phyloP scores from a whole-genome alignment of 1,140 invertebrate species.

The Octopus sinensis region DNA sequence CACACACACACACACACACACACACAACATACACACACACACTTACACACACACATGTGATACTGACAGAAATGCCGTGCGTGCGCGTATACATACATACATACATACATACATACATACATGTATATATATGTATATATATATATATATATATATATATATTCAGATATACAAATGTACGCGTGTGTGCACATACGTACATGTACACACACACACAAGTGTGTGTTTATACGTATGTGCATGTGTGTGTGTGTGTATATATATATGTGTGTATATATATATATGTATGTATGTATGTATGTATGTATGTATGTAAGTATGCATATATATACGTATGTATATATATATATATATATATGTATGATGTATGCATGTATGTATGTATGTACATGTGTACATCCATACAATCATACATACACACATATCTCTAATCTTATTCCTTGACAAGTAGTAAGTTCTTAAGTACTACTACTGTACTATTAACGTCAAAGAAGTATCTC shows the following conservation, averaged over 20 bases:
- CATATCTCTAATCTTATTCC: background rate
- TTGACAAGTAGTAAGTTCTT: no score
- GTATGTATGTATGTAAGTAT: background rate
- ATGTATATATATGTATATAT: conserved; percentile 1
- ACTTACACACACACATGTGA: no score
- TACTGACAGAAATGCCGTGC: no score
- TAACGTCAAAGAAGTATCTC: no score
- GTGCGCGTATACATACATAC: background rate
- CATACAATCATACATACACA: background rate
- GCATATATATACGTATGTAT: background rate
- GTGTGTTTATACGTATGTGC: background rate
- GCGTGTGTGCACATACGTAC: background rate
- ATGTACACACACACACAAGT: background rate
- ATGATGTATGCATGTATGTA: background rate
- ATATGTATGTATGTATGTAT: background rate
- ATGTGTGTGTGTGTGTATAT: background rate
- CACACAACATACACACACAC: no score
- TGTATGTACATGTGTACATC: background rate
- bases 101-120: background rate
- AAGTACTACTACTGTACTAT: no score
- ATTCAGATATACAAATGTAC: background rate
- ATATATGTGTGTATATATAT: background rate
- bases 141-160: background rate
- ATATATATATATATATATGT: conserved; percentile 6
- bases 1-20: no score